Evolutionary conservation across 2,113 vertebrate species (phyloP), one percentile per base, ranked within the genome.

Genomic region (Salvator merianae): DNA sequence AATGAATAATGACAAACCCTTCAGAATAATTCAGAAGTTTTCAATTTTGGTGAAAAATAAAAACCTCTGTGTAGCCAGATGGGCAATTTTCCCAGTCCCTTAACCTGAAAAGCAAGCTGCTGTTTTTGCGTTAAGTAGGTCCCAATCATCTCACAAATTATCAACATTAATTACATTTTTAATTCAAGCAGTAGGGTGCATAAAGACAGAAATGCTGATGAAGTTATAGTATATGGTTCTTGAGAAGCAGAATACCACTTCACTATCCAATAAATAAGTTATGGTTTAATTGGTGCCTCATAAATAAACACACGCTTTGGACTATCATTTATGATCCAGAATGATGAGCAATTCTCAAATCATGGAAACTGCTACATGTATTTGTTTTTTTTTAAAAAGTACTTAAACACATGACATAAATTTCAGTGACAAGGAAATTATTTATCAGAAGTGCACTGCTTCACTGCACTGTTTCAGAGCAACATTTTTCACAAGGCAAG

Each of bases 231-330:
- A 20, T 38, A 26, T 4, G 7, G 18, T 32, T 47, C 34, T 83
- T 87, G 86, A 38, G 28, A 84, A 82, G 53, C 83, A 86, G 72
- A 55, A 30, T 3, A 14, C 85, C 53, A 74, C n/a, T 75, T 43
- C 43, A 88, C 28, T 88, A 63, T 86, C 20, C 63, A 73, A 78
- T 86, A 84, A 63, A 91, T 88, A 89, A 88, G 55, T 85, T 86
- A 90, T 80, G 91, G 91, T 93, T 93, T 92, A 91, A 89, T 50
- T 86, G 65, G 34, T 4, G 84, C 1, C 73, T 68, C 24, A 85
- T 80, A 86, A 88, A 93, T 65, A 0, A 87, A 91, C 68, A 26
- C 40, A 71, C 13, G 30, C 16, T 79, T 79, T 72, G 77, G 76
- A 24, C 59, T 79, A 47, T 71, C 24, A 8, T 82, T 77, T 66